Evolutionary conservation across 1,140 invertebrate species (phyloP).

Genomic region (Nymphalis io): DNA sequence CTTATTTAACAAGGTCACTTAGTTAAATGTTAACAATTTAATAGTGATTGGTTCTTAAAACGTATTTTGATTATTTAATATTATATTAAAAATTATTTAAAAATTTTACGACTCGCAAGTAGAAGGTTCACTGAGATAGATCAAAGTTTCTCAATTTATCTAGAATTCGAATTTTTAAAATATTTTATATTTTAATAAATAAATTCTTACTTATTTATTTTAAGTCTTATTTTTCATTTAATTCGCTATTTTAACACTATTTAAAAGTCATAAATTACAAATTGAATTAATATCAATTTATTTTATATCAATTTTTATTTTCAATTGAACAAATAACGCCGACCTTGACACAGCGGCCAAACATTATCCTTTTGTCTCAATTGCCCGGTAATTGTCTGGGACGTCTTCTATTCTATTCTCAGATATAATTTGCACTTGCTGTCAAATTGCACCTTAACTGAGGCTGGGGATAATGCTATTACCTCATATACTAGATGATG

Average conservation of each 20-base stretch:
- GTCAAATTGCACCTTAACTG: constrained; percentile 74
- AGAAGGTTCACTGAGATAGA: no score
- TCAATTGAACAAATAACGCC: constrained; percentile 66
- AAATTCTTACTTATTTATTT: background rate
- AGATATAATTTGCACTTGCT: constrained; percentile 75
- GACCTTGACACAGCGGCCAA: constrained; percentile 76
- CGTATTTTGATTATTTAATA: no score
- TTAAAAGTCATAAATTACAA: constrained; percentile 26
- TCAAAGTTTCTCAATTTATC: no score
- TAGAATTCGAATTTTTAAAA: no score
- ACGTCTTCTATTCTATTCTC: constrained; percentile 74
- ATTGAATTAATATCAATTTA: constrained; percentile 52
- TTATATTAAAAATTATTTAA: no score
- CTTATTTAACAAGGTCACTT: no score
- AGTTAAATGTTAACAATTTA: no score
- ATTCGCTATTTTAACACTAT: background rate
- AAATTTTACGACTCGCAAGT: no score
- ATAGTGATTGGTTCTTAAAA: no score
- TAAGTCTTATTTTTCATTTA: background rate
- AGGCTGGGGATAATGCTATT: constrained; percentile 47
- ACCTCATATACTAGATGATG: constrained; percentile 16
- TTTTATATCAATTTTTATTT: constrained; percentile 69
- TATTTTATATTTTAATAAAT: no score
- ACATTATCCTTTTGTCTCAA: constrained; percentile 80
- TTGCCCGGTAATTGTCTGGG: constrained; percentile 73